Percentiles rank a stretch among this genome's conserved stretches.
phyloP scores from a whole-genome alignment of 2,888 invertebrate genomes.

The Hipparchia sbordonii region DNA sequence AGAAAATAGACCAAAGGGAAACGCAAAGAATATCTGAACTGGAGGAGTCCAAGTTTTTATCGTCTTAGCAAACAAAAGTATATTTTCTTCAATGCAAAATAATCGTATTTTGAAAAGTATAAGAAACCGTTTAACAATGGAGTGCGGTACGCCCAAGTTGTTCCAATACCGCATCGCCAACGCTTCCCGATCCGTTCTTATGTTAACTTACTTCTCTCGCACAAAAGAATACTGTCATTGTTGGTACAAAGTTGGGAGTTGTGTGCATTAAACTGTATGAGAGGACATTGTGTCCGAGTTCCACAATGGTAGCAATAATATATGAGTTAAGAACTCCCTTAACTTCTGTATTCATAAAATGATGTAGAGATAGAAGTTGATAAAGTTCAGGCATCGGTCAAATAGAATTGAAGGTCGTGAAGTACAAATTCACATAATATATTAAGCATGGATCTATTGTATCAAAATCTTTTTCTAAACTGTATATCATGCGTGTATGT shows the following conservation, averaged over 20 bases:
- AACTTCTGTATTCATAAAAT: constrained; percentile 6
- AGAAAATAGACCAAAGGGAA: constrained; percentile 10
- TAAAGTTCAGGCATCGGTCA: neutral
- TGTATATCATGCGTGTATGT: too few species aligned
- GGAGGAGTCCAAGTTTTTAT: constrained; percentile 6
- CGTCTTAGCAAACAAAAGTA: constrained; percentile 10
- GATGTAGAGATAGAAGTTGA: neutral
- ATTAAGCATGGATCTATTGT: too few species aligned
- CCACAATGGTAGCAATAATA: constrained; percentile 9
- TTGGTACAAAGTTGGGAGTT: constrained; percentile 15
- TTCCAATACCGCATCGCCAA: constrained; percentile 16
- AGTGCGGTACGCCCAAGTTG: constrained; percentile 11
- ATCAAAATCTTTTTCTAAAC: too few species aligned
- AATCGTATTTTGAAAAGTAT: constrained; percentile 9
- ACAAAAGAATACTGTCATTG: constrained; percentile 23
- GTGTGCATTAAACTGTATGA: constrained; percentile 19
- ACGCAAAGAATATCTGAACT: constrained; percentile 5
- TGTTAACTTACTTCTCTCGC: constrained; percentile 14
- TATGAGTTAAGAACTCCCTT: constrained; percentile 9
- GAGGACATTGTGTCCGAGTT: constrained; percentile 14
- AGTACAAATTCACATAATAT: neutral
- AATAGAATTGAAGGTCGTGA: neutral
- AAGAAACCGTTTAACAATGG: constrained; percentile 20
- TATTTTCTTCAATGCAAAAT: constrained; percentile 20
- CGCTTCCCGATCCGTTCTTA: constrained; percentile 22